Evolutionary conservation across 2,797 vertebrate species (phyloP).

Genomic region (Sebastes trivittatus): DNA sequence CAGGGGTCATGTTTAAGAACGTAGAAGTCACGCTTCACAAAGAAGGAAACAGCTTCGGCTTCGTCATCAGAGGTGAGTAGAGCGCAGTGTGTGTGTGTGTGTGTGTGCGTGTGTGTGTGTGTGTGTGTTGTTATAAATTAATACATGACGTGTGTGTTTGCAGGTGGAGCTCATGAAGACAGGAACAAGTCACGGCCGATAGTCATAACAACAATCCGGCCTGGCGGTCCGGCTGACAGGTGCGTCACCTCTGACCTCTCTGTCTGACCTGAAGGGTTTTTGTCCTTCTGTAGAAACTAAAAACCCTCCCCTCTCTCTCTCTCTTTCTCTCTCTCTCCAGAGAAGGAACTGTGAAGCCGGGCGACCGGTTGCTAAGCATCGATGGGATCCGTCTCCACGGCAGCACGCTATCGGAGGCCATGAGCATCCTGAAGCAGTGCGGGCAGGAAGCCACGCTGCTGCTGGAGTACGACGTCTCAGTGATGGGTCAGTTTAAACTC

Average conservation of each 20-base stretch:
- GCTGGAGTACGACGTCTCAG: conserved; percentile 95
- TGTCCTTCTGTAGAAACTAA: neutral
- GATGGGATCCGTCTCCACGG: conserved; percentile 96
- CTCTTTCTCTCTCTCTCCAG: conserved; percentile 66
- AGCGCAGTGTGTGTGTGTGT: neutral
- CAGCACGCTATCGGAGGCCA: conserved; percentile 92
- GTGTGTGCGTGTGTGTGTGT: conserved; percentile 63
- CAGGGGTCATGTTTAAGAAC: conserved; percentile 94
- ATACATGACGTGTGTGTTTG: conserved; percentile 8
- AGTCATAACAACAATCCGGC: conserved; percentile 94
- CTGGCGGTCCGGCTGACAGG: conserved; percentile 97
- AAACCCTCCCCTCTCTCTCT: neutral
- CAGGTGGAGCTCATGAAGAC: conserved; percentile 94
- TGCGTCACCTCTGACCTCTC: conserved; percentile 52
- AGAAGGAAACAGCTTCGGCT: conserved; percentile 97
- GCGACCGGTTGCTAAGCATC: conserved; percentile 94
- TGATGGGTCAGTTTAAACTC: conserved; percentile 87
- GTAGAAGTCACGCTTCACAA: conserved; percentile 97
- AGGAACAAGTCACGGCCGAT: conserved; percentile 98
- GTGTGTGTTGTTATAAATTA: neutral
- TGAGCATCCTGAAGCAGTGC: conserved; percentile 97
- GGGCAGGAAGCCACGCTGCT: conserved; percentile 96
- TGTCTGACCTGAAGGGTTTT: neutral
- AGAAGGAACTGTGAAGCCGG: conserved; percentile 94
- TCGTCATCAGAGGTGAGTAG: conserved; percentile 93